Evolutionary conservation across 2,797 vertebrate genomes (phyloP), one percentile per base, ranked within the genome.

Genomic region (Artibeus lituratus): DNA sequence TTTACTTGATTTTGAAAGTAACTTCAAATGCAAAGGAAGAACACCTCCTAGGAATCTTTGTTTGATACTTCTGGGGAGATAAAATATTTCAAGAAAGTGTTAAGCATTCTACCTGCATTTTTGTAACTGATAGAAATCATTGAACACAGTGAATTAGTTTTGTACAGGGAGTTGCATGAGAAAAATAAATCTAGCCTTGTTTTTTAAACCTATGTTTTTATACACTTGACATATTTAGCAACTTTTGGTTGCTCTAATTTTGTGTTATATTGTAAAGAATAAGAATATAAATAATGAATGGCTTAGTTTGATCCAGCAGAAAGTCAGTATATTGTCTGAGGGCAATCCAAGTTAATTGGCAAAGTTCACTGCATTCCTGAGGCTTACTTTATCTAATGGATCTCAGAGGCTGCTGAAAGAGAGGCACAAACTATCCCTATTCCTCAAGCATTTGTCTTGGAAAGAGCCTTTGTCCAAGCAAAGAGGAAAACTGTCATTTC

Each of bases 1-100:
- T 81, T 94, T 83, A 59, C 77, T 93, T 78, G 55, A 86, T 32
- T 96, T 95, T 86, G 35, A 95, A 90, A 91, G 16, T 91, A 77
- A 90, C 57, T 81, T 84, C 59, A 57, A 94, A 92, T 69, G 35
- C 49, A 87, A 93, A 94, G 82, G 14, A 92, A 55, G 42, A 91
- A 22, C 11, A 53, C 90, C 72, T 96, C 69, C 44, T 11, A 80
- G 77, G 53, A 93, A 92, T 86, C 44, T 93, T 92, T 88, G 57
- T n/a, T 55, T 21, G 76, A 2, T 12, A 32, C 37, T 93, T 81
- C 69, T 86, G 16, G 35, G 89, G 92, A 87, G 69, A 76, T 74
- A 82, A 92, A 35, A 74, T 88, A 84, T 69, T 86, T 81, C 53
- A 83, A 77, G 78, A 67, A 85, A 55, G 7, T 12, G 24, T 88